These are phyloP conservation scores for Ispidina lecontei DNA, from an alignment of 2,797 vertebrate genomes.

Conservation along the genomic window DNA sequence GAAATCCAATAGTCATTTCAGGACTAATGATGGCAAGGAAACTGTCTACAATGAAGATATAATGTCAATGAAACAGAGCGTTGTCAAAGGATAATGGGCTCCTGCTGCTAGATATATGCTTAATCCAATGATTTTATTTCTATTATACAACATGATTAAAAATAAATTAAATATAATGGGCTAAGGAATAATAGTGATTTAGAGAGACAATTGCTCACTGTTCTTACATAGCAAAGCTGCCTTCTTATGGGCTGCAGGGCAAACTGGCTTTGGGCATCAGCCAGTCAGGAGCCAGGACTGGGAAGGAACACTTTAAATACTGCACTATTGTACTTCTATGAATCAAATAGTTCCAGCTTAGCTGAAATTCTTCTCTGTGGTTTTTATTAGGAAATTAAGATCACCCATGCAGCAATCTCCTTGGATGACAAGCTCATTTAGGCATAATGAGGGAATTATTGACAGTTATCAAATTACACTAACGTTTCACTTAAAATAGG, in stretches of 20 bases:
- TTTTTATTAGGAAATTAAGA: constrained; percentile 70
- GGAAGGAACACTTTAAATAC: constrained; percentile 42
- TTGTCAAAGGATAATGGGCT: constrained; percentile 66
- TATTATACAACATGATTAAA: constrained; percentile 71
- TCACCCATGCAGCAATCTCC: constrained; percentile 45
- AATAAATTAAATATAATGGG: constrained; percentile 74
- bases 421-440: constrained; percentile 66
- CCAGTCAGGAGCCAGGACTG: constrained; percentile 56
- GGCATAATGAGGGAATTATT: constrained; percentile 66
- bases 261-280: constrained; percentile 53
- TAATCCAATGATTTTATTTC: constrained; percentile 71
- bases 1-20: constrained; percentile 72
- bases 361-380: constrained; percentile 35
- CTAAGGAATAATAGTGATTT: constrained; percentile 69
- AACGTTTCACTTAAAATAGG: constrained; percentile 61
- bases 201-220: constrained; percentile 63
- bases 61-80: constrained; percentile 62
- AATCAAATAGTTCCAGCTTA: constrained; percentile 37
- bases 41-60: constrained; percentile 57
- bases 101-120: constrained; percentile 64
- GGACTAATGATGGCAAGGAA: constrained; percentile 70
- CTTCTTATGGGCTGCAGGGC: constrained; percentile 19
- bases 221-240: constrained; percentile 40
- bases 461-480: constrained; percentile 64
- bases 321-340: constrained; percentile 39